Base-by-base conservation (phyloP, 2,888 invertebrate genomes). In the Epistrophella euchroma region DNA sequence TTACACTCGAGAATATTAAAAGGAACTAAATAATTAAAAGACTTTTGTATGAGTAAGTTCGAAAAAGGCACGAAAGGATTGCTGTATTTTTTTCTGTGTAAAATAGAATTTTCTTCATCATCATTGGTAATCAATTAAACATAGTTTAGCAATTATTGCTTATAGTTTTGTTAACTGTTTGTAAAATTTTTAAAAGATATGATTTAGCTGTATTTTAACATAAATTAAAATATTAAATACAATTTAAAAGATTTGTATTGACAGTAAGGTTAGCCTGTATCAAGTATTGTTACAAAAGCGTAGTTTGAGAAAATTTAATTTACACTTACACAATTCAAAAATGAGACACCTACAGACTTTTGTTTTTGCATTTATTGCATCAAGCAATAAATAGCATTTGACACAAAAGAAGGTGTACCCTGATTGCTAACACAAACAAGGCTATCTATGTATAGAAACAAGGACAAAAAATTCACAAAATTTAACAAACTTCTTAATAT, bases 1-100 rank as follows among this genome's bases (percentile, higher is more conserved):
- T 55, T 32, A 60, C 66, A 75, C 66, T 15, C n/a, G 58, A 76
- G 22, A 72, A 72, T 13, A 40, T 70, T 6, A 6, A 43, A 43
- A n/a, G n/a, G 15, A 45, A 40, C 7, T 35, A 76, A 70, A 28
- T 19, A 70, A 58, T 47, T 62, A 70, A 28, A 35, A 50, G 47
- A 68, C 17, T 66, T 50, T 22, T 32, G 45, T 32, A 35, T 70
- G 32, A 70, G 76, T 73, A 87, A 78, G 74, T 72, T 45, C 56
- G 74, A 83, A 83, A 87, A 87, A 87, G 84, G 87, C 83, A 87
- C 84, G 73, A 87, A 87, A 87, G 84, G 78, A 80, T 87, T 87
- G 68, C 80, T 77, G 32, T 60, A 10, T 64, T 47, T 80, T 74
- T 32, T 68, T 15, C 22, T 71, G 71, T 82, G 74, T 71, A 60